Percentiles rank a stretch among this genome's conserved stretches.
Evolutionary conservation across 2,888 invertebrate species (phyloP).

Genomic region (Xylota sylvarum): DNA sequence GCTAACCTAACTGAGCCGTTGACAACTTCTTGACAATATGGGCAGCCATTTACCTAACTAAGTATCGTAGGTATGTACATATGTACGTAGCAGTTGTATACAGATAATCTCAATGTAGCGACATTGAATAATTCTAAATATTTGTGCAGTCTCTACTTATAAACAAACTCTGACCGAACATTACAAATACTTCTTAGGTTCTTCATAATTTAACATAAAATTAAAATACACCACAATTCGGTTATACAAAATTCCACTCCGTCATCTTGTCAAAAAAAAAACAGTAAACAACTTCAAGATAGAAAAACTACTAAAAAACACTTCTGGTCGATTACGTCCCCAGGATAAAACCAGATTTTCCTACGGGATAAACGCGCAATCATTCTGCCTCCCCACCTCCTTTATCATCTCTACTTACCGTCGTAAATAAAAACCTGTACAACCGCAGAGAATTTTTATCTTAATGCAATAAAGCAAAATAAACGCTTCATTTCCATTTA

Average conservation of each 20-base stretch:
- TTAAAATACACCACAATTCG: conserved; percentile 10
- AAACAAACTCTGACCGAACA: no score
- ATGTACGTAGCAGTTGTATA: no score
- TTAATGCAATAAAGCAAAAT: conserved; percentile 83
- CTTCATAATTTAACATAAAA: not conserved
- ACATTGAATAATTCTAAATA: no score
- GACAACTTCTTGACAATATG: no score
- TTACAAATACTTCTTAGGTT: no score
- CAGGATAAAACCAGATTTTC: conserved; percentile 70
- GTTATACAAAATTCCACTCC: conserved; percentile 29
- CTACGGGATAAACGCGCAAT: conserved; percentile 78
- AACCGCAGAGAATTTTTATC: conserved; percentile 67
- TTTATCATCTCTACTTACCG: conserved; percentile 9
- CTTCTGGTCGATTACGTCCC: conserved; percentile 83
- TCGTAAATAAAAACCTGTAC: conserved; percentile 75
- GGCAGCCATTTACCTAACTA: no score
- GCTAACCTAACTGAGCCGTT: no score
- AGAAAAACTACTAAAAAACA: conserved; percentile 57
- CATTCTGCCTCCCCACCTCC: conserved; percentile 74
- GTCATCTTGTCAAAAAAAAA: conserved; percentile 49
- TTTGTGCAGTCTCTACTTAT: no score
- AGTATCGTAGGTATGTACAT: no score
- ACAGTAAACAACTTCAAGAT: conserved; percentile 15
- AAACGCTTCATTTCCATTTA: conserved; percentile 84
- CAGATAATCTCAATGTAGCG: no score